Evolutionary conservation across 2,797 vertebrate genomes (phyloP).

Genomic region (Anniella stebbinsi): DNA sequence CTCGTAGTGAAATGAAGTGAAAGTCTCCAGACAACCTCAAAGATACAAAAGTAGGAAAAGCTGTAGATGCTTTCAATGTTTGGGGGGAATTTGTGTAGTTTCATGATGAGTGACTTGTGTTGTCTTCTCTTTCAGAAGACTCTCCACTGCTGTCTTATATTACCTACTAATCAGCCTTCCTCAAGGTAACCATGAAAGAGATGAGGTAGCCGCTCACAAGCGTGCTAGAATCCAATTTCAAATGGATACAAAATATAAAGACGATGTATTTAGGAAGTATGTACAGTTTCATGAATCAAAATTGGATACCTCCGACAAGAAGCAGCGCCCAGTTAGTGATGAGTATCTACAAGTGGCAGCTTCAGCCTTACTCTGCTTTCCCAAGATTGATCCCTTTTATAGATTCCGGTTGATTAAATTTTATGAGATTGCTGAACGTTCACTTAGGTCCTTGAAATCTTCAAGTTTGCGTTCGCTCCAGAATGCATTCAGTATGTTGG

Average conservation of each 20-base stretch:
- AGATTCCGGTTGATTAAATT: slow-evolving; percentile 94
- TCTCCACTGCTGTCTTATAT: slow-evolving; percentile 26
- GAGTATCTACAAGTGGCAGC: slow-evolving; percentile 92
- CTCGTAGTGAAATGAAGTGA: neutral
- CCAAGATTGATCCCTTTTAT: slow-evolving; percentile 92
- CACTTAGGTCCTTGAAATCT: slow-evolving; percentile 87
- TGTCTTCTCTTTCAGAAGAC: slow-evolving; percentile 54
- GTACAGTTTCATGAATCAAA: slow-evolving; percentile 92
- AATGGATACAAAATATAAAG: slow-evolving; percentile 98
- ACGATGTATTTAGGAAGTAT: slow-evolving; percentile 97
- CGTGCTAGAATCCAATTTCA: slow-evolving; percentile 76
- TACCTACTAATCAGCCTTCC: slow-evolving; percentile 44
- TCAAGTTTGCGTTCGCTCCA: slow-evolving; percentile 88
- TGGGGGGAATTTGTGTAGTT: neutral
- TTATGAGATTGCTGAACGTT: slow-evolving; percentile 93
- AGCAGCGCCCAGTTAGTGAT: slow-evolving; percentile 84
- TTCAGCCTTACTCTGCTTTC: slow-evolving; percentile 91
- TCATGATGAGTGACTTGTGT: slow-evolving; percentile 14
- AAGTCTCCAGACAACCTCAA: neutral
- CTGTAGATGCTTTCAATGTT: slow-evolving; percentile 29
- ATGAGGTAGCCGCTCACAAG: slow-evolving; percentile 76
- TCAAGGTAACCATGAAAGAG: slow-evolving; percentile 72
- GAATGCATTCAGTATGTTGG: slow-evolving; percentile 90
- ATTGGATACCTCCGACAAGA: slow-evolving; percentile 82
- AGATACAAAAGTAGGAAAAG: neutral